Evolutionary conservation across 2,113 vertebrate genomes (phyloP), one percentile per base, ranked within the genome.

Genomic region (Cynoglossus semilaevis): DNA sequence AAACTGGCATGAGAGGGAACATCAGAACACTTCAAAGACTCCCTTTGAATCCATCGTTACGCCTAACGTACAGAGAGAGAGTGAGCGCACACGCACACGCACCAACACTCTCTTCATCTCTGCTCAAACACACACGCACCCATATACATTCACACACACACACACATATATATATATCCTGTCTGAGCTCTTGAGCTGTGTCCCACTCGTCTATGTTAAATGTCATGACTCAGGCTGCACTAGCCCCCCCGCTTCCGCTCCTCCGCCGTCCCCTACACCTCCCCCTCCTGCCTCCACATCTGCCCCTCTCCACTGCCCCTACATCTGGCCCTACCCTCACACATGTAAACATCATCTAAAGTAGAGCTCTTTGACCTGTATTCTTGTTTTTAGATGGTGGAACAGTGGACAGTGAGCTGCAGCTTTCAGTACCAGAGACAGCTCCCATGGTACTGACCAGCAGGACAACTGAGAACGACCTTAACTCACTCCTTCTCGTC

Each of bases 21-120:
- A 90, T 91, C 83, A 89, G 87, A 90, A 88, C 87, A 87, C 89
- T 88, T 91, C 86, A 91, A 91, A 90, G 86, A 81, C 71, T 87
- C 72, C 74, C 78, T 90, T 86, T 88, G 81, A 88, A 89, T 87
- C 77, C 73, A 77, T 88, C 72, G 75, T 90, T 88, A 87, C 70
- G 80, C 82, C 83, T 80, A 86, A 79, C 74, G 83, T 88, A 81
- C 75, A 82, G 73, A 54, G 68, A 72, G 82, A 48, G 36, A 12
- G 76, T 68, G 61, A 60, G 5, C 45, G 7, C n/a, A 36, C 50
- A 3, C 15, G 8, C 22, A 69, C 72, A 70, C 52, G 69, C 58
- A 54, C 57, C n/a, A n/a, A 34, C 19, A 35, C 44, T 15, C 48
- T 14, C 38, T 29, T 29, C 22, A 29, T 29, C 22, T 29, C 22